A percentile compares a stretch with the other conserved stretches of the same genome.
Evolutionary conservation across 2,797 vertebrate species (phyloP).

Genomic region (Xerus rutilus): DNA sequence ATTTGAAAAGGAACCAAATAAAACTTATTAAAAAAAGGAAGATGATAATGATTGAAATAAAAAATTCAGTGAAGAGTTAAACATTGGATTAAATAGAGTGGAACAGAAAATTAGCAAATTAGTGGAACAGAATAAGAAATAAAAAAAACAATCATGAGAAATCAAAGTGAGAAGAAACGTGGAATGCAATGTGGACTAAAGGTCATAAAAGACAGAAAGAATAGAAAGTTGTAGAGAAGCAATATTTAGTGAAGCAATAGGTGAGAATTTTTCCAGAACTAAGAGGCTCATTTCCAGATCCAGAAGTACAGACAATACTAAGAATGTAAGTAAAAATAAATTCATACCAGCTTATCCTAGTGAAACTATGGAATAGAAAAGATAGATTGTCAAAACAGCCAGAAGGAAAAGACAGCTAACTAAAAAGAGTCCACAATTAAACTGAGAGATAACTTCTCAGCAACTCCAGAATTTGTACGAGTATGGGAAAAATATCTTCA

Average conservation of each 20-base stretch:
- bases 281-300: background rate
- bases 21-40: background rate
- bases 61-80: conserved; percentile 29
- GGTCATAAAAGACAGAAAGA: background rate
- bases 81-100: background rate
- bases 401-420: background rate
- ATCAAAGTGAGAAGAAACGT: background rate
- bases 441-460: background rate
- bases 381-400: background rate
- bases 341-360: background rate
- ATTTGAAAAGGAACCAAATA: conserved; percentile 32
- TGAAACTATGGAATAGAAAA: background rate
- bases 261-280: background rate
- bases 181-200: background rate
- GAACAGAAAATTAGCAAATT: conserved; percentile 35
- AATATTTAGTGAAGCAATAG: background rate
- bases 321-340: background rate
- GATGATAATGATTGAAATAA: background rate
- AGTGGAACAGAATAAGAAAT: background rate
- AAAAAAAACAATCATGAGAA: background rate
- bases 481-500: background rate
- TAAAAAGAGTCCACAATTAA: background rate
- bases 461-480: background rate
- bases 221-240: background rate
- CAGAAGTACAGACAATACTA: background rate